phyloP scores from a whole-genome alignment of 2,113 vertebrate genomes.

The Leptosomus discolor region DNA sequence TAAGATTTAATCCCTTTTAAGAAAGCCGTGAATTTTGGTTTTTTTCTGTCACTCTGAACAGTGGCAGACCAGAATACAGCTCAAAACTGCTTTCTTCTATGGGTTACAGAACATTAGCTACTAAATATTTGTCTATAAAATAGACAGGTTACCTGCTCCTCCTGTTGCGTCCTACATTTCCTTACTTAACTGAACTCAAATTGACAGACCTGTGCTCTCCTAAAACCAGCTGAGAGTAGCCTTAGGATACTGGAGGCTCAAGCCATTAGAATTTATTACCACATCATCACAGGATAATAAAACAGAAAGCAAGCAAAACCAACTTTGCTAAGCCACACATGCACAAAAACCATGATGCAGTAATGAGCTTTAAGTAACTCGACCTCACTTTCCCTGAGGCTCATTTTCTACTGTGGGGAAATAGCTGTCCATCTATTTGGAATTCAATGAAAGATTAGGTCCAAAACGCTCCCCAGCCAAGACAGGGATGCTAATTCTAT shows the following conservation, averaged over 20 bases:
- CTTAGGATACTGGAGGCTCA: neutral
- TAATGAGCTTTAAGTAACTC: neutral
- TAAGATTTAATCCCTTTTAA: neutral
- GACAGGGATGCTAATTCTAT: neutral
- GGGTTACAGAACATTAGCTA: neutral
- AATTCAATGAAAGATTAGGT: neutral
- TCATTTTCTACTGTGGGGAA: neutral
- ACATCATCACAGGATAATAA: neutral
- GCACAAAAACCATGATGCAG: neutral
- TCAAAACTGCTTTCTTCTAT: neutral
- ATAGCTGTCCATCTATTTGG: neutral
- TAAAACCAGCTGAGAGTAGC: neutral
- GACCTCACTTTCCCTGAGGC: neutral
- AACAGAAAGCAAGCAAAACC: neutral
- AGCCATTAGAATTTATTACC: neutral
- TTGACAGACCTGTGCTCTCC: neutral
- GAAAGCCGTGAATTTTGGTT: neutral
- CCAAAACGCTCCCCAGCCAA: slow-evolving; percentile 4
- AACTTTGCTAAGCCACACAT: neutral
- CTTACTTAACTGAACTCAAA: neutral
- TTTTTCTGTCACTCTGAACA: neutral
- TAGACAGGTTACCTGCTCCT: neutral
- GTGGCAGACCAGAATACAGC: neutral
- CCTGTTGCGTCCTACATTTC: neutral
- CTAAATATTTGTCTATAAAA: neutral